These are phyloP conservation scores for Cetonia aurata DNA, from an alignment of 2,888 invertebrate genomes.

Conservation along the genomic window DNA sequence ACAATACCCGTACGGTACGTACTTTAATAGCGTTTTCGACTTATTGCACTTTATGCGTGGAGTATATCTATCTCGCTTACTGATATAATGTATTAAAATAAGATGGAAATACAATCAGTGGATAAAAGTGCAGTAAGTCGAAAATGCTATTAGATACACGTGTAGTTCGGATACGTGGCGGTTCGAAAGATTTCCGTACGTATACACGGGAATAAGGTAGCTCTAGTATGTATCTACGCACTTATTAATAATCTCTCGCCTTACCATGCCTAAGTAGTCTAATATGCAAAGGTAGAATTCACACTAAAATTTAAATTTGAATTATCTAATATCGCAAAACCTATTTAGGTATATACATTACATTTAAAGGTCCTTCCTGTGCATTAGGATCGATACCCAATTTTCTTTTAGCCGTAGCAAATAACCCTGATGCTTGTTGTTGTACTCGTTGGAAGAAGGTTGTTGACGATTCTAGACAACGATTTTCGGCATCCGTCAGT, in stretches of 20 bases:
- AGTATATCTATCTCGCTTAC: too few species aligned
- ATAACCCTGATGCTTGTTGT: constrained; percentile 36
- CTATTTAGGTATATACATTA: constrained; percentile 42
- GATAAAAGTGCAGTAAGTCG: too few species aligned
- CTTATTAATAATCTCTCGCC: constrained; percentile 27
- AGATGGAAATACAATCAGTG: too few species aligned
- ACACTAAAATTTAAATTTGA: constrained; percentile 51
- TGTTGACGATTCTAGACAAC: constrained; percentile 39
- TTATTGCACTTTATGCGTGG: too few species aligned
- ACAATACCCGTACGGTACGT: too few species aligned
- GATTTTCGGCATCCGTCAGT: constrained; percentile 40
- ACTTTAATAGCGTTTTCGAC: too few species aligned
- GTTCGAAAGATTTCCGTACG: too few species aligned
- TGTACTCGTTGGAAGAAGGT: constrained; percentile 44
- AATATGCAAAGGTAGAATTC: constrained; percentile 55
- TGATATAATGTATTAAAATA: too few species aligned
- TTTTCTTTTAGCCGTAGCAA: constrained; percentile 45
- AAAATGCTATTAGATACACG: too few species aligned
- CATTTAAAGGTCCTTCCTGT: constrained; percentile 57
- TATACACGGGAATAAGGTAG: too few species aligned
- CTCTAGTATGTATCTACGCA: too few species aligned
- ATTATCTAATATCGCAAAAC: constrained; percentile 9
- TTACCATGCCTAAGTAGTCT: constrained; percentile 53
- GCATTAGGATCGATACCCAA: constrained; percentile 49
- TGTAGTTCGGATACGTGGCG: too few species aligned